Evolutionary conservation across 2,888 invertebrate species (phyloP), one percentile per base, ranked within the genome.

Genomic region (Agrochola circellaris): DNA sequence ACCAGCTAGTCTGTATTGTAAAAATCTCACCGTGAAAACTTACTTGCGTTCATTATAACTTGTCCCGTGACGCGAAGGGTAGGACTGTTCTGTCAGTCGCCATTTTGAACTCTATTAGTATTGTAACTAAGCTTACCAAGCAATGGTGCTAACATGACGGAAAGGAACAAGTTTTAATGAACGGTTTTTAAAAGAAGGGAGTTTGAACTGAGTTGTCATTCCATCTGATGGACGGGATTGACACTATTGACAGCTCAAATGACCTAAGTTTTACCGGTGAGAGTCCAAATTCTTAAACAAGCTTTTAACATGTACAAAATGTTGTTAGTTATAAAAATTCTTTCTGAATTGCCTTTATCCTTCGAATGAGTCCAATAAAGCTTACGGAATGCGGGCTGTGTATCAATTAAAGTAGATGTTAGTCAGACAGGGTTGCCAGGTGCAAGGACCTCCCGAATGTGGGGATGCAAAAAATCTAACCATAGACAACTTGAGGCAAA

Each of bases 341-440:
- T 90, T 91, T 82, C 77, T 74, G 86, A 89, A 91, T 91, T 86
- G 83, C 89, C 84, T 88, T 86, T 90, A 89, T 92, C 91, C 86
- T 83, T 82, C 90, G 84, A 88, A 88, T 89, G 90, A 90, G 89
- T 88, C 90, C 91, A 93, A 94, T 93, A 94, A 94, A 94, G 91
- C 87, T 89, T 75, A 82, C 88, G 92, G 95, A 93, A 95, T 95
- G 95, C 93, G 93, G 94, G 93, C 90, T 93, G 90, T 92, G 92
- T 93, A 94, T 95, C 95, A 96, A 95, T 95, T 95, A 95, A 94
- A 95, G 91, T 92, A 92, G 89, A 93, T 91, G 94, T 94, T 94
- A 94, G 93, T 92, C 90, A 90, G 91, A 85, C 90, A 85, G 91
- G 68, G 89, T 89, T 90, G 91, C 90, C 91, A 88, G 88, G 91